Conservation (phyloP, 2,797 vertebrate species). For the Otolemur crassicaudatus region DNA sequence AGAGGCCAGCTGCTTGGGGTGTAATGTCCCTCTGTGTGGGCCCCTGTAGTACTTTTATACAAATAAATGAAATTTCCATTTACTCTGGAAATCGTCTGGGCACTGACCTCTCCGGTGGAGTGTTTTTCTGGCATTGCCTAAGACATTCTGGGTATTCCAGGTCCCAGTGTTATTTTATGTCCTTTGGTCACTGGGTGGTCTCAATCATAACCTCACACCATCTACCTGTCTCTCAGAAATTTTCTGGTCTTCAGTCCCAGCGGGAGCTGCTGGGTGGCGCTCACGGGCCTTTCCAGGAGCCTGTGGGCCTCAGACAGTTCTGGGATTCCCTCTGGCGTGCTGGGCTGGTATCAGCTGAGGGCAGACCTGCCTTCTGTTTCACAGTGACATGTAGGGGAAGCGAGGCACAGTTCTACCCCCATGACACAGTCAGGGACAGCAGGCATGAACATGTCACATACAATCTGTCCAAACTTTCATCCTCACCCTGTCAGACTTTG, state of each 20-base stretch:
- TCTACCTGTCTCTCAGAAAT: neutral
- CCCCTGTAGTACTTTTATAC: neutral
- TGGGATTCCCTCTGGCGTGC: neutral
- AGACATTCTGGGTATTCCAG: neutral
- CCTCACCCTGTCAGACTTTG: neutral
- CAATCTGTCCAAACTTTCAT: neutral
- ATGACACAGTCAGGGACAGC: neutral
- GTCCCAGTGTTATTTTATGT: neutral
- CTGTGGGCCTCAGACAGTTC: neutral
- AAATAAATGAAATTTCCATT: neutral
- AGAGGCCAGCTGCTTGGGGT: neutral
- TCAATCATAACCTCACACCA: neutral
- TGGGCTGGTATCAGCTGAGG: accelerated
- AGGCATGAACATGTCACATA: too few relatives aligned
- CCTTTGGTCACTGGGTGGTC: neutral
- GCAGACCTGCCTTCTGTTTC: neutral
- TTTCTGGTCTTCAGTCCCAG: accelerated
- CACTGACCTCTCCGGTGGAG: neutral
- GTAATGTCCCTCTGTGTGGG: too few relatives aligned
- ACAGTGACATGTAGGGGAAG: accelerated
- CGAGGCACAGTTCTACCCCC: neutral
- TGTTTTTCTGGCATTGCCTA: too few relatives aligned
- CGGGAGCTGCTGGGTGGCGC: neutral
- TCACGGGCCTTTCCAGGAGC: neutral
- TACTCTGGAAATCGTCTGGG: neutral